Conservation (phyloP, 2,113 vertebrate genomes). For the Chloebia gouldiae region DNA sequence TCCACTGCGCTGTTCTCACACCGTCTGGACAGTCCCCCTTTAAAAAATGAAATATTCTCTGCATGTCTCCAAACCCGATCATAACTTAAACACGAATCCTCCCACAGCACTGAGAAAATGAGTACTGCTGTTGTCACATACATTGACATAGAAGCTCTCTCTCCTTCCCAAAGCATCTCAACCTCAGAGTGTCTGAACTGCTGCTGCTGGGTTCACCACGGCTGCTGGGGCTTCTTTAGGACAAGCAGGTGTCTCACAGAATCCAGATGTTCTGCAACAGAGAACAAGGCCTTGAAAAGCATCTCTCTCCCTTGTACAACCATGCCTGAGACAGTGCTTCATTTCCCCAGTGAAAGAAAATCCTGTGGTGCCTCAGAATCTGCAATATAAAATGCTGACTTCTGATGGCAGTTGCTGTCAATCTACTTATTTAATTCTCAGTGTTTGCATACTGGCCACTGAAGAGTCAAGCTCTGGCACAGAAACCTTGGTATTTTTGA, state of each 20-base stretch:
- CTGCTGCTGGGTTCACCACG: background rate
- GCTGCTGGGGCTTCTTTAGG: background rate
- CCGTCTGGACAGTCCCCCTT: background rate
- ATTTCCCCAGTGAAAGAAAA: background rate
- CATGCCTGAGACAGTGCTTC: background rate
- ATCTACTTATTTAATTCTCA: background rate
- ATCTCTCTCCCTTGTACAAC: background rate
- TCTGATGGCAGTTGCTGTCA: background rate
- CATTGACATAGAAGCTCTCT: background rate
- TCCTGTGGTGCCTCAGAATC: background rate
- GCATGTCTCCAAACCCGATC: fast-evolving
- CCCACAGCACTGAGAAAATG: background rate
- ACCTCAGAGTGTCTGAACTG: background rate
- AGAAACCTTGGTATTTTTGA: background rate
- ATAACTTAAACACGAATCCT: background rate
- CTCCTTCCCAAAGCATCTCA: background rate
- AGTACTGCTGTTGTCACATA: background rate
- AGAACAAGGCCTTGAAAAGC: background rate
- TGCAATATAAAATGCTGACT: fast-evolving
- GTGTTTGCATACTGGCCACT: background rate
- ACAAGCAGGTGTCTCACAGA: background rate
- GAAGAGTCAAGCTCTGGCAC: background rate
- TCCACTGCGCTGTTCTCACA: background rate
- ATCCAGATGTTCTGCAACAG: background rate
- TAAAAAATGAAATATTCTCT: background rate